Evolutionary conservation across 2,888 invertebrate genomes (phyloP), one percentile per base, ranked within the genome.

Genomic region (Nomada ferruginata): DNA sequence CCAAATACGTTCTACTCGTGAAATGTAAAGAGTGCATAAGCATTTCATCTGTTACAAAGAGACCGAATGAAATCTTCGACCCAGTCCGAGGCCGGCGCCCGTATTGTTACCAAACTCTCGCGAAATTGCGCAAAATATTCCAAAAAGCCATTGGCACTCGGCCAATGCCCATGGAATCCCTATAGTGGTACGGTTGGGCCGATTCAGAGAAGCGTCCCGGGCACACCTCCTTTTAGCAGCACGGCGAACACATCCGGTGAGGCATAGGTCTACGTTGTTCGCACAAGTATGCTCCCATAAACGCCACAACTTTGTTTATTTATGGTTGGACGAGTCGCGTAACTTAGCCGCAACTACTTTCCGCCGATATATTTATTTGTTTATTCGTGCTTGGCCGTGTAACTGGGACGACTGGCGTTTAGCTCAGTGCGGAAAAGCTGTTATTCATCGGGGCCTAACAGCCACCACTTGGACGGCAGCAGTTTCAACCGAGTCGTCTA

Each of bases 351-450:
- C 86, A 89, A 87, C 91, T 90, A 91, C 91, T 92, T 91, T 91
- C 90, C 89, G 89, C 88, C 85, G 89, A 91, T 91, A 79, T 91
- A 91, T 91, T 91, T 91, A 91, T 91, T 90, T 91, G 91, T 91
- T 36, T 91, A 89, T 90, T 90, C 89, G 85, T 23, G 61, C 72
- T 60, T 71, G 77, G 77, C 23, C 83, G 79, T 13, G 72, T 84
- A 89, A 89, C 89, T 85, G 88, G 89, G 85, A 85, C 87, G 83
- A 75, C 71, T 72, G 71, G 69, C 72, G 74, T 63, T 65, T 65
- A 64, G 59, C 76, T 70, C 71, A 64, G 82, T 79, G 79, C 79
- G 87, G 80, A 83, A 86, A 86, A 86, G 88, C 85, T 77, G 86
- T 91, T 90, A 90, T 91, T 91, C 90, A 91, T 85, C 84, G 83